These are phyloP conservation scores for Biston stratarius DNA, from an alignment of 2,888 invertebrate genomes.

Conservation along the genomic window DNA sequence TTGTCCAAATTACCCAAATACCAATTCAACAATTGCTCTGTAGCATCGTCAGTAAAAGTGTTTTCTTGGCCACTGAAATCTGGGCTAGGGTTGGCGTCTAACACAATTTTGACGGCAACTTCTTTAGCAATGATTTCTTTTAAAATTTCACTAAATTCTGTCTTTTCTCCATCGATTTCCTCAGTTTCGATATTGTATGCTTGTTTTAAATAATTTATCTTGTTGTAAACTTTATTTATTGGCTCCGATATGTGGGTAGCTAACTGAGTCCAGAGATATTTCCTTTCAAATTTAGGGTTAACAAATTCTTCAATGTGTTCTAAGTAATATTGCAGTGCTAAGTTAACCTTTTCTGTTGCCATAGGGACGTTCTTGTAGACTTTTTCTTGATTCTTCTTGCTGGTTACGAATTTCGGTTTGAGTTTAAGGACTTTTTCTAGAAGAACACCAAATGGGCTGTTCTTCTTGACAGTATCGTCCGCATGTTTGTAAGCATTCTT, in stretches of 20 bases:
- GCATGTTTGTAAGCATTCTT: slow-evolving; percentile 59
- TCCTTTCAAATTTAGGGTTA: slow-evolving; percentile 73
- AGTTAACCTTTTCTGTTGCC: slow-evolving; percentile 61
- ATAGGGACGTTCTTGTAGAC: slow-evolving; percentile 64
- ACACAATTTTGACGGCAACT: slow-evolving; percentile 54
- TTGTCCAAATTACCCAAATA: slow-evolving; percentile 77
- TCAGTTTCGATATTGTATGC: slow-evolving; percentile 57
- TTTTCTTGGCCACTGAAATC: slow-evolving; percentile 54
- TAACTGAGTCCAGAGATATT: slow-evolving; percentile 73
- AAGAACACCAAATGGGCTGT: slow-evolving; percentile 55
- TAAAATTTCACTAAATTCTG: slow-evolving; percentile 55
- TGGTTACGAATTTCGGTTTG: slow-evolving; percentile 65
- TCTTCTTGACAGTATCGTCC: slow-evolving; percentile 49
- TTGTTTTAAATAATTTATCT: slow-evolving; percentile 74
- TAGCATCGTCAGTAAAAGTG: slow-evolving; percentile 70
- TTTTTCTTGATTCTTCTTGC: slow-evolving; percentile 55
- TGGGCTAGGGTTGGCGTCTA: slow-evolving; percentile 55
- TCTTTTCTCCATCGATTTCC: slow-evolving; percentile 49
- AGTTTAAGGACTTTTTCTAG: slow-evolving; percentile 65
- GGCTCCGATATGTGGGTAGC: slow-evolving; percentile 65
- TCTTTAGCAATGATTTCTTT: slow-evolving; percentile 66
- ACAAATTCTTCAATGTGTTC: slow-evolving; percentile 73
- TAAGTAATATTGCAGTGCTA: slow-evolving; percentile 70
- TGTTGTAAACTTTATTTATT: slow-evolving; percentile 68
- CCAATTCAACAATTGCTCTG: slow-evolving; percentile 70